phyloP scores from a whole-genome alignment of 2,888 invertebrate genomes.

The Ochropacha duplaris region DNA sequence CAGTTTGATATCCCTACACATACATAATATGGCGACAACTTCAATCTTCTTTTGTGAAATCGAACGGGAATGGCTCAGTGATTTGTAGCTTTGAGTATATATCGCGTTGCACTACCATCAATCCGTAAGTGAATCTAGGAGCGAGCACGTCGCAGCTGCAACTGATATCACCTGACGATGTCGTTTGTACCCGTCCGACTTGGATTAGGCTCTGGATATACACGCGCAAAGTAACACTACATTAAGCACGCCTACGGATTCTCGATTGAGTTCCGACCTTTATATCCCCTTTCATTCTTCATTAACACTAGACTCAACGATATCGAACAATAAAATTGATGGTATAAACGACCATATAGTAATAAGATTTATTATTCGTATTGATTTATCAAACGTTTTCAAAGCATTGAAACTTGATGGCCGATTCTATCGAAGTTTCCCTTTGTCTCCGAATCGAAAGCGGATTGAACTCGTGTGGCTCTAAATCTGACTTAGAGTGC shows the following conservation, averaged over 20 bases:
- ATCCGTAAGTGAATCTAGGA: conserved; percentile 67
- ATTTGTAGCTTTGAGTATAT: conserved; percentile 51
- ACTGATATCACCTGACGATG: conserved; percentile 71
- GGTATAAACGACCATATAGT: not conserved
- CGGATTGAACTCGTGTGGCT: conserved; percentile 58
- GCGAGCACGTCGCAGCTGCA: conserved; percentile 60
- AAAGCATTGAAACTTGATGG: conserved; percentile 32
- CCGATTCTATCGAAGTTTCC: conserved; percentile 62
- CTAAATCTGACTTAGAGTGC: conserved; percentile 53
- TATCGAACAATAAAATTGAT: not conserved
- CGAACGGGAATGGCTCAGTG: conserved; percentile 37
- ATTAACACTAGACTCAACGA: not conserved
- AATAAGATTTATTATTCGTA: not conserved
- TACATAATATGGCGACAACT: conserved; percentile 25
- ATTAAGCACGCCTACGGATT: conserved; percentile 53
- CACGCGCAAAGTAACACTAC: conserved; percentile 45
- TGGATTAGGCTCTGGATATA: conserved; percentile 53
- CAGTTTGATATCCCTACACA: conserved; percentile 12
- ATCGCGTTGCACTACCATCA: conserved; percentile 68
- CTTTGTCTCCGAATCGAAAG: conserved; percentile 63
- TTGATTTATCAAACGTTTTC: conserved; percentile 18
- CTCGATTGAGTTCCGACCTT: conserved; percentile 21
- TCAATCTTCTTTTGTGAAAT: conserved; percentile 36
- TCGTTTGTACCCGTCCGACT: conserved; percentile 66
- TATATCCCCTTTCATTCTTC: conserved; percentile 8